A percentile compares a stretch with the other conserved stretches of the same genome.
Conservation (phyloP, 2,888 invertebrate species). For the Chirona hameri region DNA sequence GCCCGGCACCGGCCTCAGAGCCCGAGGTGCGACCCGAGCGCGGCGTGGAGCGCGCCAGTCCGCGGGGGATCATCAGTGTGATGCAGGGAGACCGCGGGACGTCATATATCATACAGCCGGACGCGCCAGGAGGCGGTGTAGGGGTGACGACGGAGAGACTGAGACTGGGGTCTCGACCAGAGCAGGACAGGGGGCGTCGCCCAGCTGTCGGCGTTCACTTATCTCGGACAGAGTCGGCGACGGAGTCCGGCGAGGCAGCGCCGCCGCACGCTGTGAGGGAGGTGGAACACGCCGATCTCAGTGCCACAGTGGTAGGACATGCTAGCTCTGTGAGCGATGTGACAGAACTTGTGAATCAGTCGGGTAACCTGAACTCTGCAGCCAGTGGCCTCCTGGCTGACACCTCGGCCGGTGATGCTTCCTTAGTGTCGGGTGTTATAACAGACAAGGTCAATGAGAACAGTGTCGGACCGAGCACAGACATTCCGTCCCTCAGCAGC, state of each 20-base stretch:
- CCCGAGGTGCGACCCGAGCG: background rate
- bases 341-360: too few species aligned
- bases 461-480: too few species aligned
- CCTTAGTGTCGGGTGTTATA: too few species aligned
- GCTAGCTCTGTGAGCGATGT: too few species aligned
- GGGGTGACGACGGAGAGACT: conserved; percentile 34
- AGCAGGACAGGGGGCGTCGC: background rate
- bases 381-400: too few species aligned
- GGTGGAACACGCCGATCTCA: background rate
- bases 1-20: background rate
- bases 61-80: conserved; percentile 34
- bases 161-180: conserved; percentile 13
- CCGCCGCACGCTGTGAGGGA: background rate
- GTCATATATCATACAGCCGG: conserved; percentile 34
- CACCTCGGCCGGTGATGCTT: too few species aligned
- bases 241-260: background rate
- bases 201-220: conserved; percentile 28
- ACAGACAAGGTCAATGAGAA: too few species aligned
- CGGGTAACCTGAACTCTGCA: too few species aligned
- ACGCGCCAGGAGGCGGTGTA: conserved; percentile 31
- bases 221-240: background rate
- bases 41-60: background rate
- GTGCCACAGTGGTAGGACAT: background rate
- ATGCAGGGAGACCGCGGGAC: conserved; percentile 33
- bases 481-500: too few species aligned